Evolutionary conservation across 2,888 invertebrate genomes (phyloP), one percentile per base, ranked within the genome.

Genomic region (Xylota segnis): DNA sequence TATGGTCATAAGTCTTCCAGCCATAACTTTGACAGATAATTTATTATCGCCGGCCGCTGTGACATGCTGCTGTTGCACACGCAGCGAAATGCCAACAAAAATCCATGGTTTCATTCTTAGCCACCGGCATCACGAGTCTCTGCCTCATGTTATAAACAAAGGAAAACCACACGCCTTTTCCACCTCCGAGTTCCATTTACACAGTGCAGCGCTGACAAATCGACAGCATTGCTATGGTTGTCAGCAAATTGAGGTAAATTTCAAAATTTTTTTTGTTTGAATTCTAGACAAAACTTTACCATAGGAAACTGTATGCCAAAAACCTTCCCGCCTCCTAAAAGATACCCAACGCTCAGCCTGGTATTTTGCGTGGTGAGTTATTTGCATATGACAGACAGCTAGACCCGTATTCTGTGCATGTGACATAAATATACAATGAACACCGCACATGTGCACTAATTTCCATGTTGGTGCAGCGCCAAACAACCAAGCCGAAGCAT

Each of bases 381-480:
- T 84, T 84, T 84, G 75, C 84, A 84, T 83, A 40, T 66, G 75
- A 75, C 79, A 50, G 70, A 59, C 70, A 50, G 75, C 23, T 50
- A 61, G 59, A 65, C 50, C 74, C 6, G 23, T 34, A 56, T 59
- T 72, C 59, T 18, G 27, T 14, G 74, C 63, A 71, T 75, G 70
- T 71, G 74, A 84, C 70, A 71, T 81, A 76, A 84, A 79, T 84
- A 81, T 65, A 81, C 84, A 84, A 81, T 84, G 71, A 29, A 66
- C 45, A 66, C 45, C 37, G 61, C 65, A 78, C 74, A 74, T 74
- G 78, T 81, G 84, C 43, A 84, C 71, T 76, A 65, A 84, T 81
- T 81, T 84, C 75, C 75, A 84, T 81, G 84, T 84, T 81, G 84
- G 84, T 71, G 75, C 71, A 71, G 71, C 59, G 81, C 84, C 84